Percentiles rank a stretch among this genome's conserved stretches.
phyloP scores from a whole-genome alignment of 2,113 vertebrate species.

The Montifringilla adamsi region DNA sequence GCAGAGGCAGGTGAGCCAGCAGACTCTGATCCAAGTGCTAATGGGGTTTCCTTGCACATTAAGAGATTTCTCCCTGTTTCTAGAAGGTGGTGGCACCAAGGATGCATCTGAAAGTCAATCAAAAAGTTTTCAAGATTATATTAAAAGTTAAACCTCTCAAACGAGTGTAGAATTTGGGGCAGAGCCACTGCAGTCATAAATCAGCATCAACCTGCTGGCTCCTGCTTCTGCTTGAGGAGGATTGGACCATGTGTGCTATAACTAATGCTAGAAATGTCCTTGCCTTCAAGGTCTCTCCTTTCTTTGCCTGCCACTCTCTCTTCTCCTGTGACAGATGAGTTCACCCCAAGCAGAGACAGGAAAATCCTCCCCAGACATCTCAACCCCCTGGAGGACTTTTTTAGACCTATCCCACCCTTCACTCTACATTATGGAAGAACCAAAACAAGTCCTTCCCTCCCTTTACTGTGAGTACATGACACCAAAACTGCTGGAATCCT shows the following conservation, averaged over 20 bases:
- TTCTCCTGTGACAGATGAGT: not conserved
- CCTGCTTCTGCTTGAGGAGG: not conserved
- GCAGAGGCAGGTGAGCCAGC: not conserved
- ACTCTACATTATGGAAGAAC: not conserved
- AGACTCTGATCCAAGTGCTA: not conserved
- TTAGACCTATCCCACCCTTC: not conserved
- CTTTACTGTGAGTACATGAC: accelerated
- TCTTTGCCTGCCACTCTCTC: not conserved
- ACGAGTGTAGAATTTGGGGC: slow-evolving; percentile 33
- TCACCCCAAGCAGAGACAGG: not conserved
- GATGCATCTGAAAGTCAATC: not conserved
- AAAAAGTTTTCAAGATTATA: not conserved
- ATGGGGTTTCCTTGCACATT: not conserved
- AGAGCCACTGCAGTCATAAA: slow-evolving; percentile 36
- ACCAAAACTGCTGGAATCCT: not conserved
- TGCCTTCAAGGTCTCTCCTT: slow-evolving; percentile 7
- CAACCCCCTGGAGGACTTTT: not conserved
- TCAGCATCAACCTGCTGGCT: not conserved
- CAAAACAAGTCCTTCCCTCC: not conserved
- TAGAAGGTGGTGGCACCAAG: not conserved
- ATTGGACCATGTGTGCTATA: not conserved
- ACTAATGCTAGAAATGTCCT: not conserved
- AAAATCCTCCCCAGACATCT: not conserved
- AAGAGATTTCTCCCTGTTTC: not conserved
- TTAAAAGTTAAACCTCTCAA: not conserved